phyloP scores from a whole-genome alignment of 2,797 vertebrate genomes.

The Sphenodon punctatus region DNA sequence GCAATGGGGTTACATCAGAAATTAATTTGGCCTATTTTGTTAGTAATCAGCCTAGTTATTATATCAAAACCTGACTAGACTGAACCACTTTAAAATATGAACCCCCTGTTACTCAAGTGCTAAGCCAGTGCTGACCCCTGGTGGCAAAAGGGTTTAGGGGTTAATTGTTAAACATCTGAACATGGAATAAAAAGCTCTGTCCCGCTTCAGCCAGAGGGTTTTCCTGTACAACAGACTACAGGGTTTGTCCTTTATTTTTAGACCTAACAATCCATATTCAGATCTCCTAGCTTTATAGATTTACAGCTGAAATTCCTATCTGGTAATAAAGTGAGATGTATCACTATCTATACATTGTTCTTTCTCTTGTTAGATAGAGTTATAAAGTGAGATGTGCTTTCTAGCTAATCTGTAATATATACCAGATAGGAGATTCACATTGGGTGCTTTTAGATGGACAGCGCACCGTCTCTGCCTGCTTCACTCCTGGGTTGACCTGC shows the following conservation, averaged over 20 bases:
- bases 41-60: neutral
- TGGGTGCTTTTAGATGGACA: too few relatives aligned
- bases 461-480: too few relatives aligned
- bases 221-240: neutral
- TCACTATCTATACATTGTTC: neutral
- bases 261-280: neutral
- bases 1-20: neutral
- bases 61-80: neutral
- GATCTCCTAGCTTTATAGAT: neutral
- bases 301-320: neutral
- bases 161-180: neutral
- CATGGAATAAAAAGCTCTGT: neutral
- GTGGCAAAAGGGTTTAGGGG: conserved; percentile 1
- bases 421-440: too few relatives aligned
- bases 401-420: too few relatives aligned
- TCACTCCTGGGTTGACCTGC: too few relatives aligned
- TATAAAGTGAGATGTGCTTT: too few relatives aligned
- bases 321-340: neutral
- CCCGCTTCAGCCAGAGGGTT: neutral
- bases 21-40: neutral
- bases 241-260: neutral
- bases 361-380: too few relatives aligned
- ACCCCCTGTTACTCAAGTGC: neutral
- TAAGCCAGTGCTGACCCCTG: conserved; percentile 43
- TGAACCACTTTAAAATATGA: neutral